Conservation (phyloP, 30 jellyfish, hydroid and myxozoan species). For the Aurelia aurita complex sp. Pacific region DNA sequence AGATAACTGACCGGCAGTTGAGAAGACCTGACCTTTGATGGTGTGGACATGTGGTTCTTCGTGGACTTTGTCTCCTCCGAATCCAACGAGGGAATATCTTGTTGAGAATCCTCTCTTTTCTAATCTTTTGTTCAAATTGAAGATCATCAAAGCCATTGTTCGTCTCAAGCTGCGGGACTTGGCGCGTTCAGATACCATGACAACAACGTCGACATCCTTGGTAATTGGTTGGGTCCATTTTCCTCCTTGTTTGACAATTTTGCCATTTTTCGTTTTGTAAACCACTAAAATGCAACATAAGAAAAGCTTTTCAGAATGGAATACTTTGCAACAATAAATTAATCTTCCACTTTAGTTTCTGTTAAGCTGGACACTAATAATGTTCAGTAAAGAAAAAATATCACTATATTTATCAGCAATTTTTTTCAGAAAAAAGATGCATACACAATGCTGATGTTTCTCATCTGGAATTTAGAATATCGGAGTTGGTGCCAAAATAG, state of each 20-base stretch:
- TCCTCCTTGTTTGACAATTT: conserved; percentile 33
- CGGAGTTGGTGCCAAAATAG: too few species aligned
- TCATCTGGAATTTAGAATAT: too few species aligned
- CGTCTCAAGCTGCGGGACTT: conserved; percentile 46
- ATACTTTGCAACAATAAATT: too few species aligned
- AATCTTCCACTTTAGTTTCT: too few species aligned
- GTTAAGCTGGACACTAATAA: too few species aligned
- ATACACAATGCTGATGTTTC: too few species aligned
- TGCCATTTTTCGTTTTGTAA: conserved; percentile 34
- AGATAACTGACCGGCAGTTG: conserved; percentile 43
- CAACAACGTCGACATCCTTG: conserved; percentile 86
- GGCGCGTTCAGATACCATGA: conserved; percentile 78
- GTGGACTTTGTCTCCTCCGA: conserved; percentile 89
- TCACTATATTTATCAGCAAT: too few species aligned
- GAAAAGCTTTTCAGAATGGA: background rate
- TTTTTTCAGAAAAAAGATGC: too few species aligned
- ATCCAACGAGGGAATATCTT: conserved; percentile 92
- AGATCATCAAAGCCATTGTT: conserved; percentile 47
- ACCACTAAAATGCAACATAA: conserved; percentile 22
- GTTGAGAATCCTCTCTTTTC: conserved; percentile 64
- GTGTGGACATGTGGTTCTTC: conserved; percentile 89
- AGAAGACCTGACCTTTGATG: conserved; percentile 70
- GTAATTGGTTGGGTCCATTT: conserved; percentile 79
- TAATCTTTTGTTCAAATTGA: conserved; percentile 35
- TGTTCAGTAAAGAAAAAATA: too few species aligned